Evolutionary conservation across 2,797 vertebrate species (phyloP), one percentile per base, ranked within the genome.

Genomic region (Lophotriccus pileatus): DNA sequence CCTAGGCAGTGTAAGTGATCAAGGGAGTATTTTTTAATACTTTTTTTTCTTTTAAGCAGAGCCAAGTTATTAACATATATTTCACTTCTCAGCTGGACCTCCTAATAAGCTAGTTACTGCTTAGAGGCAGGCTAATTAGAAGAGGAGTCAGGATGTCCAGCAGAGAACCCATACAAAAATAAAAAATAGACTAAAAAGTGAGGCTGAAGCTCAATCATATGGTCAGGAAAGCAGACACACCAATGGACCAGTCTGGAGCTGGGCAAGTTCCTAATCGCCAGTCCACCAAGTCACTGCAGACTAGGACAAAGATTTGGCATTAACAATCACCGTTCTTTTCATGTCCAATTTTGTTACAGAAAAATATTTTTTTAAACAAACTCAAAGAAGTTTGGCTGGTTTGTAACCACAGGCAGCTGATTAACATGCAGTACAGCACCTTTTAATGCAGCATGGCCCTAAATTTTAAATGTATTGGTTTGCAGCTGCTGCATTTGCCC

Each of bases 1-100:
- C 15, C 25, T 43, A 83, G 69, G 72, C 76, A 80, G 9, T 37
- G 11, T 44, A 52, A 86, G 23, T 15, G 15, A 62, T 8, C 60
- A 17, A 59, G 10, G 15, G 52, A 86, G 13, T 16, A 19, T 32
- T 67, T 39, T 41, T 30, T 30, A 52, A 30, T 23, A 46, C 12
- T 11, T 47, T 41, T 7, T 2, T 10, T 4, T 5, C 22, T 69
- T 93, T 93, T 87, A 83, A 74, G 23, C 21, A 67, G 49, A 93
- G 14, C 4, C 23, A 64, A 83, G 44, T 83, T 93, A 84, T 89
- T 85, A 85, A 89, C 5, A 4, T 11, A 41, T 84, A 66, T 67
- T 90, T 94, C 46, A 79, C 9, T 69, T 67, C 78, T 84, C 87
- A 76, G 63, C 44, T 79, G 47, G 70, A 50, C 41, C 52, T 90